Evolutionary conservation across 2,888 invertebrate genomes (phyloP).

Genomic region (Leucania comma): DNA sequence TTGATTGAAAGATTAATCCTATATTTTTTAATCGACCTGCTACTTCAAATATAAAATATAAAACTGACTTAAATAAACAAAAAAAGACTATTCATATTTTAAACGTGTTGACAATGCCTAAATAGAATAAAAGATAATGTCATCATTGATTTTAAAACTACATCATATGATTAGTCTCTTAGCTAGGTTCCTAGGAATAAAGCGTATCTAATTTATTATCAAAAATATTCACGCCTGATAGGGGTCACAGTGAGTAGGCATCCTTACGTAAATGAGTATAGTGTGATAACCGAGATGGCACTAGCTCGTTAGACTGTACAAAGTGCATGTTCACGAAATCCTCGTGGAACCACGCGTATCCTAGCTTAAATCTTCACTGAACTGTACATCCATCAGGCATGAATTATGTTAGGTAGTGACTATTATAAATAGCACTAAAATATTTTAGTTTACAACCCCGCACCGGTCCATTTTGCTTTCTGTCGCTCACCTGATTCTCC

Average conservation of each 20-base stretch:
- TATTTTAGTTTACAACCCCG: constrained; percentile 30
- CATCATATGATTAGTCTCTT: constrained; percentile 9
- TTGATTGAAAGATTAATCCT: no score
- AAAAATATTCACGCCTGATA: constrained; percentile 26
- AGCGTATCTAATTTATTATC: constrained; percentile 24
- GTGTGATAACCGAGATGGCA: not conserved
- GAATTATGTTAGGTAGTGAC: constrained; percentile 9
- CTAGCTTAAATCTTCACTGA: not conserved
- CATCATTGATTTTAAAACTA: not conserved
- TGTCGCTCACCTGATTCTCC: constrained; percentile 63
- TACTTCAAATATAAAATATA: not conserved
- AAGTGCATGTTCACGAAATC: not conserved
- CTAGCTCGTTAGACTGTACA: not conserved
- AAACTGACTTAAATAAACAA: not conserved
- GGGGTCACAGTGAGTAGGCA: not conserved
- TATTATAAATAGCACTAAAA: constrained; percentile 21
- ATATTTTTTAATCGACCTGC: constrained; percentile 13
- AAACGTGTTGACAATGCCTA: not conserved
- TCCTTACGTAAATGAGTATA: not conserved
- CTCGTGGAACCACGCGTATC: not conserved
- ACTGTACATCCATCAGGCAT: constrained; percentile 17
- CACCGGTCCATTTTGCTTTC: constrained; percentile 13
- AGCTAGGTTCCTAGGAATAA: constrained; percentile 13
- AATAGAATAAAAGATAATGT: constrained; percentile 1
- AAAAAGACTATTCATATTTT: constrained; percentile 14